Conservation (phyloP, 1,140 invertebrate species). For the Brachionus paranguensis region DNA sequence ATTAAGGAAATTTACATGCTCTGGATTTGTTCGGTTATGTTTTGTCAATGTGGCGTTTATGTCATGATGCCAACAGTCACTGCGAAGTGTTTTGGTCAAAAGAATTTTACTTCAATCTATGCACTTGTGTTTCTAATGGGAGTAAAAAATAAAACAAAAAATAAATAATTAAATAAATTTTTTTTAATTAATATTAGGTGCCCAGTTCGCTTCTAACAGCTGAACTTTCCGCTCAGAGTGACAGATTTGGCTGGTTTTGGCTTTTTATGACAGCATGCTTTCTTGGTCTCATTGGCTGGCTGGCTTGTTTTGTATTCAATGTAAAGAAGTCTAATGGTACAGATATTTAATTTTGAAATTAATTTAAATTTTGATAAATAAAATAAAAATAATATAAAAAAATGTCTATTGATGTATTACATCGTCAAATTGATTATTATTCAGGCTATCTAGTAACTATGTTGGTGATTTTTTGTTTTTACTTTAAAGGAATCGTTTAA, state of each 20-base stretch:
- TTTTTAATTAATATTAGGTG: neutral
- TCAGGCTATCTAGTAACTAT: too few relatives aligned
- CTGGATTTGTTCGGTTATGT: constrained; percentile 46
- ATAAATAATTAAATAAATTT: neutral
- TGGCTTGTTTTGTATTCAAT: neutral
- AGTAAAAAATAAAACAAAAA: neutral
- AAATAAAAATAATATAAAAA: too few relatives aligned
- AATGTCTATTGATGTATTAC: too few relatives aligned
- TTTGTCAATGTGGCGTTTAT: constrained; percentile 46
- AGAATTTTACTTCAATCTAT: constrained; percentile 34
- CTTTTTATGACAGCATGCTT: neutral
- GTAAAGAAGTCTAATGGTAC: neutral
- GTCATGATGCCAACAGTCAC: constrained; percentile 43
- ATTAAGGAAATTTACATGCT: constrained; percentile 45
- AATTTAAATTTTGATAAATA: too few relatives aligned
- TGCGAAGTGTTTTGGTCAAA: constrained; percentile 38
- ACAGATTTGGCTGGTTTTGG: constrained; percentile 17
- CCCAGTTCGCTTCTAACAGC: neutral
- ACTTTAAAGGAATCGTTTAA: too few relatives aligned
- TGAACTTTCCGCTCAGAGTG: neutral
- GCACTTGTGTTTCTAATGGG: neutral
- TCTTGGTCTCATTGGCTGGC: neutral
- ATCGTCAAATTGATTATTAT: too few relatives aligned
- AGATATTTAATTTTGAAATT: neutral
- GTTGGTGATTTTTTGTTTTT: too few relatives aligned